These are phyloP conservation scores for Leucopternis melanops DNA, from an alignment of 2,113 vertebrate genomes.

Conservation along the genomic window DNA sequence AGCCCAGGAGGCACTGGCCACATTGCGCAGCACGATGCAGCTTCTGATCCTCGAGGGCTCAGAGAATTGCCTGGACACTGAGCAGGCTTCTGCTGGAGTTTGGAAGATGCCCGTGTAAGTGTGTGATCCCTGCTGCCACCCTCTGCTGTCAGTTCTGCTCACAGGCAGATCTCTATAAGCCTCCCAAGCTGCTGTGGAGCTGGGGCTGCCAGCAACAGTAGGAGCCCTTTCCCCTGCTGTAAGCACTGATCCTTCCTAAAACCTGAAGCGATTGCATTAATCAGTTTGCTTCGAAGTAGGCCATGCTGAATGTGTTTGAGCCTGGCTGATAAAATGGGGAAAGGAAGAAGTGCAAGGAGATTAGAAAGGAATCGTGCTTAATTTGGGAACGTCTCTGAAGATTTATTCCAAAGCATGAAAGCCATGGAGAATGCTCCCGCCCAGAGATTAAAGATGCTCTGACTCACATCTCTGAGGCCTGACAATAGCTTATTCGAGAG, in stretches of 20 bases:
- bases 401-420: slow-evolving; percentile 58
- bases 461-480: slow-evolving; percentile 53
- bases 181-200: background rate
- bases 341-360: slow-evolving; percentile 58
- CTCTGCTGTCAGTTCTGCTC: slow-evolving; percentile 20
- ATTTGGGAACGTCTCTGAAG: slow-evolving; percentile 62
- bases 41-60: background rate
- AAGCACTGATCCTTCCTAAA: slow-evolving; percentile 49
- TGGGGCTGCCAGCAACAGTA: background rate
- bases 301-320: slow-evolving; percentile 48
- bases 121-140: background rate
- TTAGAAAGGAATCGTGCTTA: slow-evolving; percentile 61
- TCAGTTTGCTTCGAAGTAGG: slow-evolving; percentile 57
- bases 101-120: background rate
- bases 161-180: background rate
- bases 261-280: slow-evolving; percentile 43
- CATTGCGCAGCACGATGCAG: background rate
- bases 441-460: slow-evolving; percentile 60
- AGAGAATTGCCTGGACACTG: background rate
- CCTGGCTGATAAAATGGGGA: slow-evolving; percentile 43
- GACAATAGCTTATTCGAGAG: slow-evolving; percentile 55
- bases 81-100: background rate
- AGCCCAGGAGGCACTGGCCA: background rate
- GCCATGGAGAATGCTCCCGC: slow-evolving; percentile 13
- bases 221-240: background rate